Conservation (phyloP, 2,113 vertebrate genomes). For the Phodopus roborovskii region DNA sequence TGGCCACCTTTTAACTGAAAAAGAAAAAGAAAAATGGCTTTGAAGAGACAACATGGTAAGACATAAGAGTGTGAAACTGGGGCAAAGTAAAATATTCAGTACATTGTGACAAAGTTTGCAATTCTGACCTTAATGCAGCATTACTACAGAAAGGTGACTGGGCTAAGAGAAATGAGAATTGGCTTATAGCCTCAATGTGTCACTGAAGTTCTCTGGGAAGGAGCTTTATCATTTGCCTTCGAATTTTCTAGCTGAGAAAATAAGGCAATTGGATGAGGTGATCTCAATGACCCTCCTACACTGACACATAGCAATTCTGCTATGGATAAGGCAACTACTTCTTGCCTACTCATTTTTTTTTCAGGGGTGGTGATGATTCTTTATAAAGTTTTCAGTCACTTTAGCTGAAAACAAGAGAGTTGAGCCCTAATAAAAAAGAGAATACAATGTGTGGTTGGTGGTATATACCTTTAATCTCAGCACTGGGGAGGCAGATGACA, state of each 20-base stretch:
- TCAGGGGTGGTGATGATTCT: not conserved
- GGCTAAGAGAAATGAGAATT: not conserved
- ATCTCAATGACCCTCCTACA: not conserved
- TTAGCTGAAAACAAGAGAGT: not conserved
- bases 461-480: too few relatives aligned
- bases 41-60: not conserved
- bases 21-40: not conserved
- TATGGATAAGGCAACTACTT: not conserved
- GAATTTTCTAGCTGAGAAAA: conserved; percentile 46
- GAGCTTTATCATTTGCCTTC: not conserved
- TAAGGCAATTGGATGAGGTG: not conserved
- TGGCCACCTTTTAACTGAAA: not conserved
- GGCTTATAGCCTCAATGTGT: not conserved
- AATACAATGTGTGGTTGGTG: too few relatives aligned
- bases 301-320: not conserved
- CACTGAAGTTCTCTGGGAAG: not conserved
- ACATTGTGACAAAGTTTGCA: not conserved
- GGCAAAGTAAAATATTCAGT: not conserved
- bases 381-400: not conserved
- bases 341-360: not conserved
- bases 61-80: not conserved
- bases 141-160: not conserved
- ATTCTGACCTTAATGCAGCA: conserved; percentile 4
- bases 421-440: not conserved
- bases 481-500: too few relatives aligned